Base-by-base conservation (phyloP, 37 sponge, comb jelly and placozoan species). In the Corticium candelabrum region DNA sequence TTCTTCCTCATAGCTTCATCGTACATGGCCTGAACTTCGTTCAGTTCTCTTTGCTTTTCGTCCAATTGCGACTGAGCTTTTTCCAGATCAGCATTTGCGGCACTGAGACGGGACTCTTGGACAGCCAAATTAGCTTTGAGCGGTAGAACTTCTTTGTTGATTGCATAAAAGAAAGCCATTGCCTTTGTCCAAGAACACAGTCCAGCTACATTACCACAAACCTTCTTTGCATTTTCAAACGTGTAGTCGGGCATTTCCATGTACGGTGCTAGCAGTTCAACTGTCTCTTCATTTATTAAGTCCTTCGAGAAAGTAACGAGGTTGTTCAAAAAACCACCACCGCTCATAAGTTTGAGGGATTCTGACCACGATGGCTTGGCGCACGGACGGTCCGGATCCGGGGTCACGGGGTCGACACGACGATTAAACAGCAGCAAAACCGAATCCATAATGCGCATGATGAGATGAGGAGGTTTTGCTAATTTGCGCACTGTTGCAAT, bases 381-480 rank as follows among this genome's bases (percentile, higher is more conserved):
- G 7, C 92, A 78, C 31, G 99, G 99, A 35, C 84, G 75, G 41
- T 99, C 99, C 34, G 99, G 99, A 76, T 94, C 96, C 82, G 82
- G 37, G 7, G 77, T 5, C n/a, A 82, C 39, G 34, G 50, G 62
- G 38, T 83, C 79, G 0, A 97, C 34, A 15, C 40, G 77, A 50
- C 83, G 78, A 69, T 89, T 87, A 77, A 99, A 93, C 34, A 99
- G 89, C 30, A 99, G 85, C 74, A 99, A 71, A 36, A 95, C 96
- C 70, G 88, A 92, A 83, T 94, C 99, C 99, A 95, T 99, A 80
- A 99, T 95, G 37, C 96, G 76, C 96, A 95, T 95, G 78, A 99
- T 95, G 68, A 95, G 87, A 77, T 94, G 99, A 37, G 99, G 99
- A 1, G 99, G 99, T 62, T 95, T 94, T n/a, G 84, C 93, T 38